Base-by-base conservation (phyloP, 2,888 invertebrate species). In the Dryobota labecula region DNA sequence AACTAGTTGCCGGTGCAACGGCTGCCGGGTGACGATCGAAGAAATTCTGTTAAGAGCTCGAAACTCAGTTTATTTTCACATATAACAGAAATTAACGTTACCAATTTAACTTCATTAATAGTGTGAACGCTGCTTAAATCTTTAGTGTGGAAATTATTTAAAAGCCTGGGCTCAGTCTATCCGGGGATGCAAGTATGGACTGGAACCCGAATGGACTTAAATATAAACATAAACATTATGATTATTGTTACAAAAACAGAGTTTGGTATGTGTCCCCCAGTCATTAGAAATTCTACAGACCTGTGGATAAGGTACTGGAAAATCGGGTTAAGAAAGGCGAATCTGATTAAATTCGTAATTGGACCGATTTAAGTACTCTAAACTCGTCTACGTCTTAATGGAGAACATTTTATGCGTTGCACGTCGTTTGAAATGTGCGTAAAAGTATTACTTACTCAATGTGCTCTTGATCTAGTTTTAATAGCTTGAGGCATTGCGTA, bases 401-500 rank as follows among this genome's bases (percentile, higher is more conserved):
- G 9, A 36, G 54, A 66, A 38, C 49, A 57, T 77, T 9, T n/a
- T 45, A 38, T 73, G 77, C 77, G 38, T 24, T 38, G 36, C 43
- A 57, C 70, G 49, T 51, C 57, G 33, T n/a, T 57, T 49, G 20
- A 57, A 60, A 18, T 70, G 71, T 57, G 61, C 78, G 71, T 62
- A 54, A 62, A 62, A 71, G 78, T 58, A 20, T 27, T 56, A 33
- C 27, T 27, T 56, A 33, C 27, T 43, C n/a, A 27, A 45, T 57
- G 49, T 41, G 30, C 2, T 58, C 69, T 68, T 68, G 77, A 73
- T 68, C 69, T 76, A 73, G 69, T 73, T 73, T 30, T 8, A 33
- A 58, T 45, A 56, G 57, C 69, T 24, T 18, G 20, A 24, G 45
- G 51, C 11, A 24, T n/a, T 56, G 38, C 24, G n/a, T 54, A 30